phyloP scores from a whole-genome alignment of 1,140 invertebrate genomes.

The Caenorhabditis elegans region WBcel235 BX284606.5:4933001-4933500 shows the following conservation, averaged over 20 bases:
- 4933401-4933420: neutral
- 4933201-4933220: neutral
- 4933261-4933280: neutral
- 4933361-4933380: slow-evolving; percentile 12
- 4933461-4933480: too few species aligned
- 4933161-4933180: slow-evolving; percentile 14
- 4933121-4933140: slow-evolving; percentile 27
- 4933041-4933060: neutral
- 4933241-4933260: neutral
- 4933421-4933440: neutral
- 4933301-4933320: neutral
- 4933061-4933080: neutral
- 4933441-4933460: too few species aligned
- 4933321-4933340: neutral
- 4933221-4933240: neutral
- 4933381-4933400: neutral
- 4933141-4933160: neutral
- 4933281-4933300: neutral
- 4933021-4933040: neutral
- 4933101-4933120: slow-evolving; percentile 15
- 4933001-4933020: slow-evolving; percentile 1
- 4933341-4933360: neutral
- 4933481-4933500: too few species aligned
- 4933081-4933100: neutral
- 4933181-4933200: neutral